A percentile compares a stretch with the other conserved stretches of the same genome.
These are phyloP conservation scores for Euleptes europaea DNA, from an alignment of 2,113 vertebrate genomes.

Conservation along the genomic window DNA sequence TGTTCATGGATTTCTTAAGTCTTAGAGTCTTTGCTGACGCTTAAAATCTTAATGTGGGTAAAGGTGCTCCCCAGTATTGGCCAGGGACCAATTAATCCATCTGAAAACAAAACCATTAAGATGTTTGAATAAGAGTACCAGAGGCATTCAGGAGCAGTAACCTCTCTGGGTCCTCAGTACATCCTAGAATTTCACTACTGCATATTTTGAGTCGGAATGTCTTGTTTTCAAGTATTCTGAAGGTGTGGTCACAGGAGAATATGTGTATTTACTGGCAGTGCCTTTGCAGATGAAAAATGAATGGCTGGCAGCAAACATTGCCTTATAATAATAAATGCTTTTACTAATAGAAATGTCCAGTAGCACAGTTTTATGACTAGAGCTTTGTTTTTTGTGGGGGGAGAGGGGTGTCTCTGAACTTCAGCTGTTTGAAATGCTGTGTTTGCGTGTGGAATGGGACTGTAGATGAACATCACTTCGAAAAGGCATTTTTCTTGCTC, in stretches of 20 bases:
- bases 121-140: no score
- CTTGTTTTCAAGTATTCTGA: not conserved
- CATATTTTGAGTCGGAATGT: not conserved
- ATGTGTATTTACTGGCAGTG: slow-evolving; percentile 30
- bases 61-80: not conserved
- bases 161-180: no score
- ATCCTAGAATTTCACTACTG: not conserved
- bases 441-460: slow-evolving; percentile 13
- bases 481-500: slow-evolving; percentile 1
- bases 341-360: slow-evolving; percentile 17
- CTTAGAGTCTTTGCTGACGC: no score
- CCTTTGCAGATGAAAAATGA: slow-evolving; percentile 14
- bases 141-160: not conserved
- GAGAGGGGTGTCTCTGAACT: not conserved
- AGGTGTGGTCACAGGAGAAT: not conserved
- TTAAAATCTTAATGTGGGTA: not conserved
- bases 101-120: no score
- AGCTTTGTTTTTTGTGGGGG: not conserved
- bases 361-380: not conserved
- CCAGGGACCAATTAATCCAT: not conserved
- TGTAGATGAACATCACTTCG: not conserved
- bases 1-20: no score
- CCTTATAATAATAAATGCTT: slow-evolving; percentile 3
- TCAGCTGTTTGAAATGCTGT: slow-evolving; percentile 34
- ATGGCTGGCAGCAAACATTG: slow-evolving; percentile 6